Conservation (phyloP, 2,888 invertebrate genomes). For the Aporophyla lueneburgensis region DNA sequence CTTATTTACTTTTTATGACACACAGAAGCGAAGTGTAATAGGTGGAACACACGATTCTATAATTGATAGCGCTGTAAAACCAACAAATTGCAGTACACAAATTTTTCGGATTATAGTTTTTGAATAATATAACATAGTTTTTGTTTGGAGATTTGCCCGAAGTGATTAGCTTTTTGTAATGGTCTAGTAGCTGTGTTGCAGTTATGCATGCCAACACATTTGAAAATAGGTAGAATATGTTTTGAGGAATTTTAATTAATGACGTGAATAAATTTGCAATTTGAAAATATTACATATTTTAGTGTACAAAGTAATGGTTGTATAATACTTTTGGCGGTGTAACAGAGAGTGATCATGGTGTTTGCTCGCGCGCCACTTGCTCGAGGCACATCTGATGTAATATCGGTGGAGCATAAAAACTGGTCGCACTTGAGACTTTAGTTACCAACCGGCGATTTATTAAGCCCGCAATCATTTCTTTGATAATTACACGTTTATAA, state of each 20-base stretch:
- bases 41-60: slow-evolving; percentile 48
- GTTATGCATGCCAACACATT: slow-evolving; percentile 23
- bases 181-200: slow-evolving; percentile 8
- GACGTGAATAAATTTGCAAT: slow-evolving; percentile 4
- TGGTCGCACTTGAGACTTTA: slow-evolving; percentile 81
- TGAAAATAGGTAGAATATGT: slow-evolving; percentile 7
- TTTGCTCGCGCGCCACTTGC: slow-evolving; percentile 63
- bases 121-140: slow-evolving; percentile 16
- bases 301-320: slow-evolving; percentile 11
- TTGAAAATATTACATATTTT: slow-evolving; percentile 14
- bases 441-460: slow-evolving; percentile 73
- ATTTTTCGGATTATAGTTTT: slow-evolving; percentile 27
- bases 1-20: slow-evolving; percentile 50
- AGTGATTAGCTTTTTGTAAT: slow-evolving; percentile 37
- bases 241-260: slow-evolving; percentile 29
- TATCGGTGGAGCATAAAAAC: slow-evolving; percentile 78
- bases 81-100: slow-evolving; percentile 36
- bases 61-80: slow-evolving; percentile 48
- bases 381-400: slow-evolving; percentile 79
- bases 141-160: slow-evolving; percentile 34
- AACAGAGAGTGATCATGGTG: slow-evolving; percentile 55
- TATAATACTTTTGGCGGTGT: slow-evolving; percentile 44
- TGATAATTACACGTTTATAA: slow-evolving; percentile 54
- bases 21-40: slow-evolving; percentile 47
- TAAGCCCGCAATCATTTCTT: slow-evolving; percentile 65